phyloP scores from a whole-genome alignment of 2,888 invertebrate genomes.

The Drosophila mimetica region DNA sequence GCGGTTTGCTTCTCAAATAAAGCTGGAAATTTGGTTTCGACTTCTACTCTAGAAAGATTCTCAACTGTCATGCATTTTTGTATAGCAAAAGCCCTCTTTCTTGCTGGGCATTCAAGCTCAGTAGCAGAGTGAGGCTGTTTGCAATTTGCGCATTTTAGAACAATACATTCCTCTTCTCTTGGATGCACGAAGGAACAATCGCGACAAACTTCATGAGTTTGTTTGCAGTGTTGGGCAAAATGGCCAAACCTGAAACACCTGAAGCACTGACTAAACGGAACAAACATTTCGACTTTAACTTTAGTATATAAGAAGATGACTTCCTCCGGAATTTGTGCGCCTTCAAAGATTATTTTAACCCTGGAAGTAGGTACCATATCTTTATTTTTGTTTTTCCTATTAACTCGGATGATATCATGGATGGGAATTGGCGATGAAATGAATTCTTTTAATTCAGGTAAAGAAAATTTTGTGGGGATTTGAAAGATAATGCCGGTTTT shows the following conservation, averaged over 20 bases:
- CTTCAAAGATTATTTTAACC: slow-evolving; percentile 1
- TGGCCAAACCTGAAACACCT: background rate
- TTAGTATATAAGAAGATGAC: background rate
- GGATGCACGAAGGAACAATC: background rate
- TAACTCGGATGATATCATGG: background rate
- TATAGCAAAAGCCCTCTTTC: too few relatives aligned
- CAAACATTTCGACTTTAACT: background rate
- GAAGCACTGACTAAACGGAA: slow-evolving; percentile 1
- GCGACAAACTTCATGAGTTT: background rate
- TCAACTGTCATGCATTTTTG: too few relatives aligned
- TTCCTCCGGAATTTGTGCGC: background rate
- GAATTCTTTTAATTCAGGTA: slow-evolving; percentile 2
- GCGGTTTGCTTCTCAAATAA: too few relatives aligned
- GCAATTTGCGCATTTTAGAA: background rate
- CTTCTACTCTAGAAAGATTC: too few relatives aligned
- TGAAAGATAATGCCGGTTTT: background rate
- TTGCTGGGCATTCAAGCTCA: background rate
- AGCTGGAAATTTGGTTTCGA: too few relatives aligned
- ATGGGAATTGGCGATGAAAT: slow-evolving; percentile 4
- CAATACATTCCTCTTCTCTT: background rate
- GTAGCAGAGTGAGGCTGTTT: background rate
- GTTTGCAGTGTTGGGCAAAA: slow-evolving; percentile 3
- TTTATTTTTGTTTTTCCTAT: background rate
- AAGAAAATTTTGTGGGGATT: slow-evolving; percentile 1
- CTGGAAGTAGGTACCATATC: background rate